These are phyloP conservation scores for Pomacea canaliculata DNA, from an alignment of 2,888 invertebrate genomes.

Conservation along the genomic window DNA sequence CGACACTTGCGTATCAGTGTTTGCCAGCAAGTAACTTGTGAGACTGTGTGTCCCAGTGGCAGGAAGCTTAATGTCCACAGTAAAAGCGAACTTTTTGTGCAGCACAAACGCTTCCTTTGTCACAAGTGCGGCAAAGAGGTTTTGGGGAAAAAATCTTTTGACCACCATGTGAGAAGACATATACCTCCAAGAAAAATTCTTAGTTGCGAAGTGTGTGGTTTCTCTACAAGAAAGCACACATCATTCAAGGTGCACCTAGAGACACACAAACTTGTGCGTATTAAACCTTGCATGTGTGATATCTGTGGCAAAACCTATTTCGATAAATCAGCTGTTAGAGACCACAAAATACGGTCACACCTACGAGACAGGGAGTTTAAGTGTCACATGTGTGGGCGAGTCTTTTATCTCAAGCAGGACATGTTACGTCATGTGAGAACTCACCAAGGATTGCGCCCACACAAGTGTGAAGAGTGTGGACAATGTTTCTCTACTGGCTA, in stretches of 20 bases:
- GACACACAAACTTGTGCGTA: not conserved
- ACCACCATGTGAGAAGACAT: no score
- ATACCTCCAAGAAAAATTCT: no score
- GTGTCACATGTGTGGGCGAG: conserved; percentile 8
- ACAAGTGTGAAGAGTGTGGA: conserved; percentile 27
- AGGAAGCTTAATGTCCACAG: no score
- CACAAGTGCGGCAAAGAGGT: no score
- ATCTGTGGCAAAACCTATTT: conserved; percentile 1
- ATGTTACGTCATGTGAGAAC: conserved; percentile 1
- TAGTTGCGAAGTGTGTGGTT: not conserved
- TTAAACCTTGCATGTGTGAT: conserved; percentile 9
- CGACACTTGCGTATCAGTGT: no score
- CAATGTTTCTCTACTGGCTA: conserved; percentile 14
- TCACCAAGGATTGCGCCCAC: conserved; percentile 24
- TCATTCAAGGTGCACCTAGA: no score
- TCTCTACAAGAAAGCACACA: not conserved
- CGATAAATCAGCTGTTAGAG: not conserved
- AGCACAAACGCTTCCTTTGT: no score
- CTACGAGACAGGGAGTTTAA: conserved; percentile 4
- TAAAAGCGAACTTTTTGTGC: no score
- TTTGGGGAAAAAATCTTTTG: no score
- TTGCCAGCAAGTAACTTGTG: no score
- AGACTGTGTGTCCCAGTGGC: no score
- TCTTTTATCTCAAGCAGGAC: conserved; percentile 13
- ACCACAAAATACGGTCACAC: conserved; percentile 15